Percentiles rank a stretch among this genome's conserved stretches.
Evolutionary conservation across 2,113 vertebrate species (phyloP).

Genomic region (Anarrhichthys ocellatus): DNA sequence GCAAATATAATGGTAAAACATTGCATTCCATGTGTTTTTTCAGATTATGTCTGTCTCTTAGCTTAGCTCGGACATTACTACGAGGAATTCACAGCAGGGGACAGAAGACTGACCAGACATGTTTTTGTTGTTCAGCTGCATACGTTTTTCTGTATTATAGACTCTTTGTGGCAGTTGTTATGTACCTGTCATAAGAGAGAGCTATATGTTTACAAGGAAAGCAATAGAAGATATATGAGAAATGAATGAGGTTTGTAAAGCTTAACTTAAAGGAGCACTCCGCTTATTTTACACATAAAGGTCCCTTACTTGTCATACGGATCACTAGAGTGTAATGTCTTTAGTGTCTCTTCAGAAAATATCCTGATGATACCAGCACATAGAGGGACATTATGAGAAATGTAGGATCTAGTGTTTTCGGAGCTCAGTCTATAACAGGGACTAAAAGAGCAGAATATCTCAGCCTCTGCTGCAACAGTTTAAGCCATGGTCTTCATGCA

Average conservation of each 20-base stretch:
- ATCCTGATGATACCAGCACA: too few species aligned
- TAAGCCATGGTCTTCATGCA: not conserved
- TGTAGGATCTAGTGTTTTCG: not conserved
- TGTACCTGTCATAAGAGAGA: not conserved
- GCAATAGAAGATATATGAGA: not conserved
- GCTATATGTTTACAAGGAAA: not conserved
- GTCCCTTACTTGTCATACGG: not conserved
- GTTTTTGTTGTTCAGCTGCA: slow-evolving; percentile 7
- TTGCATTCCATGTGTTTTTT: slow-evolving; percentile 57
- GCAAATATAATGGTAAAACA: slow-evolving; percentile 52
- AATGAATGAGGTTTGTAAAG: not conserved
- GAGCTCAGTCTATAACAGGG: not conserved
- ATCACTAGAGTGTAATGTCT: too few species aligned
- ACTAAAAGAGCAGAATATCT: not conserved
- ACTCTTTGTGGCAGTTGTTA: not conserved
- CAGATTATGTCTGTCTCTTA: slow-evolving; percentile 67
- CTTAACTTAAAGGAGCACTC: not conserved
- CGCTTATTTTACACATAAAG: not conserved
- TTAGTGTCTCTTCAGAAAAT: too few species aligned
- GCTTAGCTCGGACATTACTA: slow-evolving; percentile 65
- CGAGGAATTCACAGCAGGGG: slow-evolving; percentile 61
- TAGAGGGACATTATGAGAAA: not conserved
- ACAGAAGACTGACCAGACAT: slow-evolving; percentile 28
- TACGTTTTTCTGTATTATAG: not conserved
- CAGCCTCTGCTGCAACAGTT: not conserved